Evolutionary conservation across 23 tunicate genomes (phyloP).

Genomic region (Aplidium turbinatum): DNA sequence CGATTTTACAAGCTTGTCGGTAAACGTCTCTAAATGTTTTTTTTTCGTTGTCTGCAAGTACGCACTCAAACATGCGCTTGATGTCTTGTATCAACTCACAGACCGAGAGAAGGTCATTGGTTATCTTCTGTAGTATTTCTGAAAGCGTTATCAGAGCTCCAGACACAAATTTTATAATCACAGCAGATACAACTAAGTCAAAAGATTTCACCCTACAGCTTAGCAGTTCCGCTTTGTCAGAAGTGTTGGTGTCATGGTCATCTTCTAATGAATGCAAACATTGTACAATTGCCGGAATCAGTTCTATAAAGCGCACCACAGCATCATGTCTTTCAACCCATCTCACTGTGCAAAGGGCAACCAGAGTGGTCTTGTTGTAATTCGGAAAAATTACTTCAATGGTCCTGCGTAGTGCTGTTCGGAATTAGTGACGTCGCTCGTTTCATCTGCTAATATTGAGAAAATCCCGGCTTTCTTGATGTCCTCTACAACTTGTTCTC

Average conservation of each 20-base stretch:
- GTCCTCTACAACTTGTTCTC: conserved; percentile 13
- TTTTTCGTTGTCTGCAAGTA: conserved; percentile 6
- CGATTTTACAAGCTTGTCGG: conserved; percentile 6
- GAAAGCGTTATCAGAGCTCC: conserved; percentile 36
- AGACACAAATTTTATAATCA: conserved; percentile 19
- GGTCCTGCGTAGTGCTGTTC: conserved; percentile 13
- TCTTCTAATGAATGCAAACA: conserved; percentile 28
- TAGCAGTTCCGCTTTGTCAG: background rate
- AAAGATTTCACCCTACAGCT: conserved; percentile 1
- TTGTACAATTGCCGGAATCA: conserved; percentile 33
- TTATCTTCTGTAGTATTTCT: conserved; percentile 25
- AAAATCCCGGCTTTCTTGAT: conserved; percentile 13
- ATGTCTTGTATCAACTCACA: conserved; percentile 12
- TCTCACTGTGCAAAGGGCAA: conserved; percentile 32
- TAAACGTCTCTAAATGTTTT: conserved; percentile 2
- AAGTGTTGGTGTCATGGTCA: conserved; percentile 26
- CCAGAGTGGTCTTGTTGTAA: conserved; percentile 17
- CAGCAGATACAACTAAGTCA: conserved; percentile 29
- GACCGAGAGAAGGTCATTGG: conserved; percentile 19
- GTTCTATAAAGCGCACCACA: conserved; percentile 15
- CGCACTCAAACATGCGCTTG: conserved; percentile 1
- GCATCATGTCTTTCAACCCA: conserved; percentile 54
- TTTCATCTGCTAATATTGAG: conserved; percentile 16
- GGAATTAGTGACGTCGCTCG: conserved; percentile 4
- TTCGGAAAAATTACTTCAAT: conserved; percentile 33